These are phyloP conservation scores for Champsocephalus esox DNA, from an alignment of 2,797 vertebrate species.

Conservation along the genomic window DNA sequence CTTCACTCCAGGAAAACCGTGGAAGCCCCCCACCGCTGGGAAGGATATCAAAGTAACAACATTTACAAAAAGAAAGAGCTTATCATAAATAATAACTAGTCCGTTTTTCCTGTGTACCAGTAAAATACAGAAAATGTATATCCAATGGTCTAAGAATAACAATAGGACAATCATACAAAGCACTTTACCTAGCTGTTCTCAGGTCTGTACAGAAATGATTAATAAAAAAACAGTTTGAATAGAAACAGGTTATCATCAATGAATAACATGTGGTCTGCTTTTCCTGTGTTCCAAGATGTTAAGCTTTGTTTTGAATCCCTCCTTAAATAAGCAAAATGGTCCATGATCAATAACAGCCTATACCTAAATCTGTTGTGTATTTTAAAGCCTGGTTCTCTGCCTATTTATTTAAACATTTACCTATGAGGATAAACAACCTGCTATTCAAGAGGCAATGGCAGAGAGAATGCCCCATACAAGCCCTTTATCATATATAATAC, in stretches of 20 bases:
- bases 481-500: background rate
- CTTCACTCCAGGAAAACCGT: slow-evolving; percentile 12
- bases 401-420: no score
- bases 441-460: no score
- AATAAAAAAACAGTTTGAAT: background rate
- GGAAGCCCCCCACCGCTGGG: slow-evolving; percentile 9
- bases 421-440: no score
- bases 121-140: no score
- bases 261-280: background rate
- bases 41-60: slow-evolving; percentile 51
- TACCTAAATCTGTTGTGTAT: no score
- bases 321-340: background rate
- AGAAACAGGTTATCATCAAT: background rate
- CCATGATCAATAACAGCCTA: background rate
- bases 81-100: background rate
- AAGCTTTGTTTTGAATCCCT: background rate
- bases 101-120: background rate
- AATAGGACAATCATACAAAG: no score
- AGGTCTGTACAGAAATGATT: no score
- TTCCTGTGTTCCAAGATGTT: background rate
- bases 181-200: no score
- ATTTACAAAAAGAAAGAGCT: background rate
- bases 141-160: no score
- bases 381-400: no score
- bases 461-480: background rate